These are phyloP conservation scores for Cosmia trapezina DNA, from an alignment of 2,888 invertebrate species.

Conservation along the genomic window DNA sequence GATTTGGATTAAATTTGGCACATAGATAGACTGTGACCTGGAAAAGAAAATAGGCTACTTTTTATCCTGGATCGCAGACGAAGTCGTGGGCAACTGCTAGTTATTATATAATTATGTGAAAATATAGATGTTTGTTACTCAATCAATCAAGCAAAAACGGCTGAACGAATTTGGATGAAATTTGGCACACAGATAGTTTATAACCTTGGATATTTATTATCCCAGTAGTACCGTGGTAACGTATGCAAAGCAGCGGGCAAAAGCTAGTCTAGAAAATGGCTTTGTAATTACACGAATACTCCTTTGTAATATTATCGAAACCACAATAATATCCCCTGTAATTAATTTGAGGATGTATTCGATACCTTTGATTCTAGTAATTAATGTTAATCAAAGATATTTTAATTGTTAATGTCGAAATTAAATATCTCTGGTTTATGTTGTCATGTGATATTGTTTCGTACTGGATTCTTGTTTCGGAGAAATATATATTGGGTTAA, in stretches of 20 bases:
- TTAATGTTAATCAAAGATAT: constrained; percentile 41
- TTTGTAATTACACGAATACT: constrained; percentile 4
- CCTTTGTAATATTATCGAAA: constrained; percentile 6
- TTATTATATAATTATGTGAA: too few species aligned
- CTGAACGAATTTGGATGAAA: neutral
- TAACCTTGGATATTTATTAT: neutral
- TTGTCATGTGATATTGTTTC: constrained; percentile 2
- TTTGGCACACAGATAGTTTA: neutral
- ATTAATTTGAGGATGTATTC: constrained; percentile 39
- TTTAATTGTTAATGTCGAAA: constrained; percentile 27
- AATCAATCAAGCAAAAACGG: too few species aligned
- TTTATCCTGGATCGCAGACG: too few species aligned
- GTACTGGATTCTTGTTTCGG: neutral
- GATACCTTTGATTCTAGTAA: constrained; percentile 45
- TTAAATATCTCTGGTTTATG: constrained; percentile 6
- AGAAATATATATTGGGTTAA: neutral
- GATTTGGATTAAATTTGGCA: too few species aligned
- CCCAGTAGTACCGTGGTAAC: too few species aligned
- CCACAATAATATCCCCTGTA: constrained; percentile 13
- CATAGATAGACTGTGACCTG: too few species aligned
- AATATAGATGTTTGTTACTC: too few species aligned
- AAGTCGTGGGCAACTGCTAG: too few species aligned
- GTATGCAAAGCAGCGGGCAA: neutral
- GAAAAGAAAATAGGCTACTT: too few species aligned
- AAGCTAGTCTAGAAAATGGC: neutral